Evolutionary conservation across 2,888 invertebrate genomes (phyloP), one percentile per base, ranked within the genome.

Genomic region (Drosophila acutilabella): DNA sequence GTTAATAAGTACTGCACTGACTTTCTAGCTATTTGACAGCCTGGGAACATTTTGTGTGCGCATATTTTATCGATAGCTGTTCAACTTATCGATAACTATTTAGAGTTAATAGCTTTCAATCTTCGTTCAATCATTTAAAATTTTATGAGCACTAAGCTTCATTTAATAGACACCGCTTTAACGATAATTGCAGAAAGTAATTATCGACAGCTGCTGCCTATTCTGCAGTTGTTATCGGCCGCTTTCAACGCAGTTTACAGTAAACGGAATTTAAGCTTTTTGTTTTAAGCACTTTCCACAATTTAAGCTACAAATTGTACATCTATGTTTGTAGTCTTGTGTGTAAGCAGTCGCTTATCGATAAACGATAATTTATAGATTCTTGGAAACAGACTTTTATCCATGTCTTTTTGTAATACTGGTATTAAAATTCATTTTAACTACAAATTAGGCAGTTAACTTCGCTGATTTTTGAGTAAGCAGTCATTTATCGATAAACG

Each of bases 1-100:
- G 64, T 42, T 64, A 41, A 61, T 62, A 7, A 67, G 61, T 67
- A 56, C 56, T 47, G 23, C 23, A 48, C 23, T 13, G 47, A 52
- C 48, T 52, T 56, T 57, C 71, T 13, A 18, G 26, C 18, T 11
- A 13, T 33, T 18, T 47, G 36, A n/a, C 42, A 38, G 57, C 72
- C 42, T 75, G 67, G 40, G 54, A 69, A 74, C 23, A 18, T 44
- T 33, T 38, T 14, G 30, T 8, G 4, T 5, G 8, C 23, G 41
- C 41, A 20, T 36, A 4, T 7, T 26, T 4, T 13, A 1, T 52
- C 10, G 6, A 40, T 13, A 2, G 40, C 23, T 30, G 8, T 30
- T 30, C 8, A 8, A 23, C 5, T 52, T 40, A 40, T 50, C 33
- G 50, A 33, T 20, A 36, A 18, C 14, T 18, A 2, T 16, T 48